These are phyloP conservation scores for Stratiolaelaps scimitus DNA, from an alignment of 1,140 invertebrate species.

Conservation along the genomic window DNA sequence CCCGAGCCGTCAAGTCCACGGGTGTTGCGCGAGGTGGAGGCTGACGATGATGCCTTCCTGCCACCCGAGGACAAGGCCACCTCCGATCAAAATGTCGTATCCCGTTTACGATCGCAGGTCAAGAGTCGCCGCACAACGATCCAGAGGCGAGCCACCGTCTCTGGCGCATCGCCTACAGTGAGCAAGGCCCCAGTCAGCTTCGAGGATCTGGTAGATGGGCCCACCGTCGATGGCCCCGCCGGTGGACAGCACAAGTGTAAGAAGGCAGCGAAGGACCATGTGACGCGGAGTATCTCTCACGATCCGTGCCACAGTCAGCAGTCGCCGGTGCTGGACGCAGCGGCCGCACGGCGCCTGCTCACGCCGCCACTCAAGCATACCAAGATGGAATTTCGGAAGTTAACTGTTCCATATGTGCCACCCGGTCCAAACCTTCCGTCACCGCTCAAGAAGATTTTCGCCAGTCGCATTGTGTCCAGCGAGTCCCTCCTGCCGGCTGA, in stretches of 20 bases:
- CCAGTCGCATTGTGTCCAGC: slow-evolving; percentile 13
- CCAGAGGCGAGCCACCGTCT: slow-evolving; percentile 71
- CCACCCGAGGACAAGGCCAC: slow-evolving; percentile 34
- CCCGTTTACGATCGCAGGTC: slow-evolving; percentile 19
- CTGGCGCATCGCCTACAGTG: slow-evolving; percentile 60
- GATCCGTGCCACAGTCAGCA: neutral
- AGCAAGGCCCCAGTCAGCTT: slow-evolving; percentile 52
- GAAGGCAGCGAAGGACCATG: neutral
- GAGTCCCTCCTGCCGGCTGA: slow-evolving; percentile 21
- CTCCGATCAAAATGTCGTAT: slow-evolving; percentile 13
- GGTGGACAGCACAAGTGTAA: neutral
- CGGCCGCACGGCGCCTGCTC: too few relatives aligned
- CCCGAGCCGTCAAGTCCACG: slow-evolving; percentile 30
- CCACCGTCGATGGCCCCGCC: neutral
- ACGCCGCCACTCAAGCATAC: too few relatives aligned
- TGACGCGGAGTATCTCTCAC: slow-evolving; percentile 18
- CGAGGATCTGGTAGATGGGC: slow-evolving; percentile 43
- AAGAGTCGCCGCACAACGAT: neutral
- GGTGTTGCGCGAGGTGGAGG: slow-evolving; percentile 33
- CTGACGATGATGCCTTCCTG: slow-evolving; percentile 39
- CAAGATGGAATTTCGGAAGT: too few relatives aligned
- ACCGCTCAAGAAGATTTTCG: slow-evolving; percentile 19
- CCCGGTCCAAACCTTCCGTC: slow-evolving; percentile 14
- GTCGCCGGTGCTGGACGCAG: too few relatives aligned
- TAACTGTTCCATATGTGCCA: neutral